These are phyloP conservation scores for Dicerorhinus sumatrensis DNA, from an alignment of 2,113 vertebrate species.

Conservation along the genomic window DNA sequence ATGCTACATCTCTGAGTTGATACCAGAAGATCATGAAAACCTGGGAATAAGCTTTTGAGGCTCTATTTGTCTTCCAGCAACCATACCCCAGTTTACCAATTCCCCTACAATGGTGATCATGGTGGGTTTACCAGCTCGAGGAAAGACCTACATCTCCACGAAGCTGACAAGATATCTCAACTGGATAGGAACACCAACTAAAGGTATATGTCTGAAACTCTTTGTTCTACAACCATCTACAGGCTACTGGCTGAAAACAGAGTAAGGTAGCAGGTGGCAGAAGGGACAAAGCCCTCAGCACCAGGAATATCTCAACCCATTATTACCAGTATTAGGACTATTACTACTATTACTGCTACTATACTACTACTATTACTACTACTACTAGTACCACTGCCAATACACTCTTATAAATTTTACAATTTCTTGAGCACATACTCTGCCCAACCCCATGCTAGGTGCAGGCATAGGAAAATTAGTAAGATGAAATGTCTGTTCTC, in stretches of 20 bases:
- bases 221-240: neutral
- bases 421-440: neutral
- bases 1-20: constrained; percentile 1
- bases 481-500: neutral
- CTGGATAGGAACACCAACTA: constrained; percentile 94
- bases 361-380: neutral
- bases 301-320: neutral
- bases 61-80: constrained; percentile 86
- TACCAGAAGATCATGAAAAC: neutral
- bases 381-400: neutral
- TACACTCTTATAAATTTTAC: neutral
- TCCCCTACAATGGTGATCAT: constrained; percentile 95
- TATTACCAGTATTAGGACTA: constrained; percentile 12
- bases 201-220: constrained; percentile 87
- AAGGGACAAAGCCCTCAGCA: neutral
- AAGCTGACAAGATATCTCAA: constrained; percentile 96
- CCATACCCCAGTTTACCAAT: constrained; percentile 95
- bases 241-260: constrained; percentile 24
- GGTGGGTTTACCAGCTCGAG: constrained; percentile 94
- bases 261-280: neutral
- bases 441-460: neutral
- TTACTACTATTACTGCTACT: neutral
- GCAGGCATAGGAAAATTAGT: neutral
- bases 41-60: constrained; percentile 39
- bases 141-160: constrained; percentile 95